Conservation (phyloP, 1,140 invertebrate species). For the Calliopsis andreniformis region DNA sequence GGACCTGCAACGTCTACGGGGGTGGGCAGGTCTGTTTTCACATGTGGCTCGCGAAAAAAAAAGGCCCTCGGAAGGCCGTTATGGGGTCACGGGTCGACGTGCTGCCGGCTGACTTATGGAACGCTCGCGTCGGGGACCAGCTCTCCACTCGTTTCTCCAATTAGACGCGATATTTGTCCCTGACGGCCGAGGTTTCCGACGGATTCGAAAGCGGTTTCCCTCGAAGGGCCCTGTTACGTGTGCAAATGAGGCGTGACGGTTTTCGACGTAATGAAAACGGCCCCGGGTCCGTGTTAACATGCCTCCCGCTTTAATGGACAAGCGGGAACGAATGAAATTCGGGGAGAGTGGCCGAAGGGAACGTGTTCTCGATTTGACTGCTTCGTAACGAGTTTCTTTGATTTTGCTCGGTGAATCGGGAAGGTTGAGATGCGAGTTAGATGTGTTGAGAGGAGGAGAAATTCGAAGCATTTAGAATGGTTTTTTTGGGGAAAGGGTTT, state of each 20-base stretch:
- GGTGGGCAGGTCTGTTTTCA: slow-evolving; percentile 67
- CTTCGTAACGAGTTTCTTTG: too few species aligned
- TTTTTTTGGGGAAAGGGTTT: too few species aligned
- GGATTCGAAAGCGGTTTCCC: neutral
- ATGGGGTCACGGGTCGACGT: slow-evolving; percentile 46
- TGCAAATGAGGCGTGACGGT: slow-evolving; percentile 5
- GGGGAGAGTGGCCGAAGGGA: neutral
- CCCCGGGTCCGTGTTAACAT: neutral
- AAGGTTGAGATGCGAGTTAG: too few species aligned
- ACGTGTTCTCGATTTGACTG: neutral
- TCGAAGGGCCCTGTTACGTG: neutral
- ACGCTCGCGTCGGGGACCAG: slow-evolving; percentile 2
- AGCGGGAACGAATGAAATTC: neutral
- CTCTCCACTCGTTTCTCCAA: slow-evolving; percentile 19
- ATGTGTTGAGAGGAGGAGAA: too few species aligned
- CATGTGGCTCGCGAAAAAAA: slow-evolving; percentile 72
- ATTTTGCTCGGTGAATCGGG: too few species aligned
- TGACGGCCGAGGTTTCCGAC: neutral
- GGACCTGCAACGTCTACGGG: slow-evolving; percentile 62
- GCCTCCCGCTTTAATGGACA: neutral
- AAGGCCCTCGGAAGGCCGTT: slow-evolving; percentile 47
- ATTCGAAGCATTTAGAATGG: too few species aligned
- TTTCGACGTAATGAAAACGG: neutral
- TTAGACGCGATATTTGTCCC: slow-evolving; percentile 43
- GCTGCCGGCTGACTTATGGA: slow-evolving; percentile 41